Conservation (phyloP, 2,113 vertebrate genomes). For the Sebastes fasciatus region DNA sequence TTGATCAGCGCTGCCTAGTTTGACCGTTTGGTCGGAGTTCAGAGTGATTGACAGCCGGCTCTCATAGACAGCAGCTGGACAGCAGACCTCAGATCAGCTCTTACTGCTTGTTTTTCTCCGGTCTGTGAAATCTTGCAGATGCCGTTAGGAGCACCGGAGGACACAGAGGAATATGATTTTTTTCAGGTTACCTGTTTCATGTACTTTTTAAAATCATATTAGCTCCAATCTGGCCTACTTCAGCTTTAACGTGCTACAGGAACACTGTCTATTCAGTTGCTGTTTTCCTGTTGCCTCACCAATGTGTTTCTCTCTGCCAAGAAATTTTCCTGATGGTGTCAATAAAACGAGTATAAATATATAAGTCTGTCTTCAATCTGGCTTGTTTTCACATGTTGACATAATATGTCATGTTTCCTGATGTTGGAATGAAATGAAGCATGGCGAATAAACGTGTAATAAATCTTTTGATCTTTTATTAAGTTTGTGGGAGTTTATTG, state of each 20-base stretch:
- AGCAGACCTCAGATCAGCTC: too few species aligned
- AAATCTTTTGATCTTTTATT: slow-evolving; percentile 29
- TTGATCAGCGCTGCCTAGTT: too few species aligned
- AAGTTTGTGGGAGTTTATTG: neutral
- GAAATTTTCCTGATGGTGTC: slow-evolving; percentile 13
- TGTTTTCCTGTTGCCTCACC: slow-evolving; percentile 1
- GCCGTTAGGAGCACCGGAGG: too few species aligned
- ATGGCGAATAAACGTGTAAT: slow-evolving; percentile 17
- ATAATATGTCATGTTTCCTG: slow-evolving; percentile 25
- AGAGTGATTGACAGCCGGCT: too few species aligned
- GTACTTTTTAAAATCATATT: too few species aligned
- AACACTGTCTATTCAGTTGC: neutral
- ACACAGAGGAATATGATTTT: too few species aligned
- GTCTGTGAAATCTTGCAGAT: too few species aligned
- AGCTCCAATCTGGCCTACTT: neutral
- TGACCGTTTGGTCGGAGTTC: too few species aligned
- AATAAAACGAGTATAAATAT: slow-evolving; percentile 17
- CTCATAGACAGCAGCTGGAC: too few species aligned
- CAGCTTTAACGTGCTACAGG: neutral
- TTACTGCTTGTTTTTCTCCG: too few species aligned
- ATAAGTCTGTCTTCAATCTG: slow-evolving; percentile 40
- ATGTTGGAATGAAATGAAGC: slow-evolving; percentile 47
- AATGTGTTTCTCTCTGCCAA: slow-evolving; percentile 10
- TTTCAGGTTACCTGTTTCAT: too few species aligned
- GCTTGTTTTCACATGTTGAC: slow-evolving; percentile 19